Evolutionary conservation across 2,797 vertebrate genomes (phyloP).

Genomic region (Prionace glauca): DNA sequence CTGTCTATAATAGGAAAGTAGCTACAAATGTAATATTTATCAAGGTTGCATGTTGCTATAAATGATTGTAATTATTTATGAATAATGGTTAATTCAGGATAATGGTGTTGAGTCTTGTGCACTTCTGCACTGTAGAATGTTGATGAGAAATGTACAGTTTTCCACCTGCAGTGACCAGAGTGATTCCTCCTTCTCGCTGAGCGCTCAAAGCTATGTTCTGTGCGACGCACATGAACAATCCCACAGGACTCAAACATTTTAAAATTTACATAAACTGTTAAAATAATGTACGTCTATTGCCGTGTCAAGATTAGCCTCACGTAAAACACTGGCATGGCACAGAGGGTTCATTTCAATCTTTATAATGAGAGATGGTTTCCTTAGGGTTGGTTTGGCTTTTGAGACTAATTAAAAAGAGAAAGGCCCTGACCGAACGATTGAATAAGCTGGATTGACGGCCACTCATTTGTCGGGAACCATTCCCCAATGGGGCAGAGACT

Average conservation of each 20-base stretch:
- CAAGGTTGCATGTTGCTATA: background rate
- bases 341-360: background rate
- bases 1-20: background rate
- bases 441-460: background rate
- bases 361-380: background rate
- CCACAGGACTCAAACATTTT: background rate
- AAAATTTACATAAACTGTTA: background rate
- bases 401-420: background rate
- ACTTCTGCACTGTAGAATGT: background rate
- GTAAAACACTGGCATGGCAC: background rate
- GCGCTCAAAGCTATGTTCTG: background rate
- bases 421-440: background rate
- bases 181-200: background rate
- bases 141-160: background rate
- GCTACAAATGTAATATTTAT: constrained; percentile 5
- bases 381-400: background rate
- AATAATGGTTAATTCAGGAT: background rate
- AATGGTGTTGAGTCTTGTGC: background rate
- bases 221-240: background rate
- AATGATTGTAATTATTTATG: background rate
- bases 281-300: background rate
- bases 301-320: background rate
- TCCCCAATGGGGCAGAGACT: background rate
- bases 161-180: background rate
- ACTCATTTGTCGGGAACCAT: background rate